Base-by-base conservation (phyloP, 2,113 vertebrate species). In the Oreochromis aureus region DNA sequence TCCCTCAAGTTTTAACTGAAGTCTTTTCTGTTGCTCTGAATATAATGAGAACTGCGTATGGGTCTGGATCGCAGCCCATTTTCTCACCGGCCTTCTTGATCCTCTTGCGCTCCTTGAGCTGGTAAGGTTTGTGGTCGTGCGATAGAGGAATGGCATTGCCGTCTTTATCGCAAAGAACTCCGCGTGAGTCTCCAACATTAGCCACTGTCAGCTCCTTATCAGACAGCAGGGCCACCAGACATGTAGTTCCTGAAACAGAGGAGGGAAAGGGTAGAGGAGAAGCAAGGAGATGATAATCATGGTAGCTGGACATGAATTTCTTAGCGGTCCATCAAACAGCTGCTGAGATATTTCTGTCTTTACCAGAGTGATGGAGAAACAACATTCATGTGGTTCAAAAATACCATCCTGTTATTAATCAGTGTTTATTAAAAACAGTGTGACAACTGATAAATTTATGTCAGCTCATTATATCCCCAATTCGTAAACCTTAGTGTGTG, bases 71-170 rank as follows among this genome's bases (percentile, higher is more conserved):
- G 48, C 58, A 82, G 63, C 58, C 3, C 7, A 59, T 53, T 87
- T 53, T 51, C 96, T 95, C 95, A 99, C 99, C 99, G 3, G 98
- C 98, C 93, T 98, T 97, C 92, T 99, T 99, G 94, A 99, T 99
- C 93, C 99, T 97, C 96, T 99, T 99, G 92, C 99, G 97, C 90
- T 99, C 99, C 90, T 99, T 99, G 71, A 99, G 97, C 86, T 99
- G 98, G 95, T 99, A 99, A 61, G 99, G 99, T 90, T 99, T 99
- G 97, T 99, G 99, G 90, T 99, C 99, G 22, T 99, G 98, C 16
- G 98, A 99, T 89, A 99, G 92, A 82, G 98, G 97, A 91, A 99
- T 97, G 53, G 98, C 98, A 0, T 98, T 99, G 32, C 99, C 99
- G 0, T 99, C 97, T 96, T 99, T 99, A 96, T 99, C 99, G 3